Percentiles rank a stretch among this genome's conserved stretches.
phyloP scores from a whole-genome alignment of 2,113 vertebrate species.

The Hemibagrus wyckioides region DNA sequence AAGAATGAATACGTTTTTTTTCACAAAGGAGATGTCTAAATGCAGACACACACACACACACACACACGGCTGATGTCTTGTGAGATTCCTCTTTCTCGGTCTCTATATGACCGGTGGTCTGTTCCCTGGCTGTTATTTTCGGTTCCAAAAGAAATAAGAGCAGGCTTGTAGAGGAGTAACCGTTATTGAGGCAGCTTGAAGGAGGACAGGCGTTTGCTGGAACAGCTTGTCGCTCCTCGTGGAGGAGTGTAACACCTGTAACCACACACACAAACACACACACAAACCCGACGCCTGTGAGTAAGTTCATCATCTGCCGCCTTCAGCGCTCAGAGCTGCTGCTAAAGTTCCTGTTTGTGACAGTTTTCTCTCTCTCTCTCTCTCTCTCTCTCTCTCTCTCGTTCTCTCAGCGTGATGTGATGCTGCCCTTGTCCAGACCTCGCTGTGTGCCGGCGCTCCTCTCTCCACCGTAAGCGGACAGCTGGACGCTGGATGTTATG shows the following conservation, averaged over 20 bases:
- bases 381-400: constrained; percentile 55
- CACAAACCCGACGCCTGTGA: constrained; percentile 34
- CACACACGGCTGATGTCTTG: not conserved
- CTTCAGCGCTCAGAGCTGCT: constrained; percentile 29
- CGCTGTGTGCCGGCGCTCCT: constrained; percentile 66
- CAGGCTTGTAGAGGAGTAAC: not conserved
- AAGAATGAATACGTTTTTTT: not conserved
- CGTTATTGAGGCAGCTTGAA: not conserved
- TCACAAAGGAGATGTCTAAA: not conserved
- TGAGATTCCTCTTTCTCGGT: constrained; percentile 4
- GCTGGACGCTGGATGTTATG: constrained; percentile 75
- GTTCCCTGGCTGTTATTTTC: not conserved
- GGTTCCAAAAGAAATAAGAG: not conserved
- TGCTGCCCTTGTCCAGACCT: constrained; percentile 87
- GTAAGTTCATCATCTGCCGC: constrained; percentile 41
- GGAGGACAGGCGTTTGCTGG: not conserved
- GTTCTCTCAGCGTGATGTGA: constrained; percentile 89
- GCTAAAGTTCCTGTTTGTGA: constrained; percentile 43
- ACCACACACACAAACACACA: constrained; percentile 27
- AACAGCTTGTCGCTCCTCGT: constrained; percentile 10
- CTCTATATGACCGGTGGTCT: not conserved
- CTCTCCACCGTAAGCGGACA: constrained; percentile 95
- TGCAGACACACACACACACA: not conserved
- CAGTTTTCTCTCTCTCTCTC: constrained; percentile 54
- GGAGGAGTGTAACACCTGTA: constrained; percentile 32